Conservation (phyloP, 2,113 vertebrate species). For the Brevimyrus niger region DNA sequence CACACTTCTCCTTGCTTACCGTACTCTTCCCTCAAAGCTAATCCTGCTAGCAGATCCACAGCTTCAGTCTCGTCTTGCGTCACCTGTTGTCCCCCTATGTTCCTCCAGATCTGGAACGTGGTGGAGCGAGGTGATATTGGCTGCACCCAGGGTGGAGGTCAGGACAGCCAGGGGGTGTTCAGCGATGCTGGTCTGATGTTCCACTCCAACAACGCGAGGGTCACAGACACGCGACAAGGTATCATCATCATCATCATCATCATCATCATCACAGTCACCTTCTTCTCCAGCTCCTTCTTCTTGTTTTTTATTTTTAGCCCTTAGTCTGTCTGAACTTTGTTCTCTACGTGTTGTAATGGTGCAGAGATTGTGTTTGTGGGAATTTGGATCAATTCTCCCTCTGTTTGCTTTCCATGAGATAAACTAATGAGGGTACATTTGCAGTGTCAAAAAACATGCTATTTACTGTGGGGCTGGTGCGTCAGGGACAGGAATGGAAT, state of each 20-base stretch:
- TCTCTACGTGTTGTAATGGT: background rate
- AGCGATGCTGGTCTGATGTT: conserved; percentile 68
- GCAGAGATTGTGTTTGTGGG: background rate
- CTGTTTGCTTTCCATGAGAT: conserved; percentile 2
- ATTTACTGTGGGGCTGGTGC: background rate
- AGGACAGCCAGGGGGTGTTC: conserved; percentile 63
- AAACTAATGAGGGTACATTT: background rate
- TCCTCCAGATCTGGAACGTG: conserved; percentile 69
- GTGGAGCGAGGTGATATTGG: conserved; percentile 74
- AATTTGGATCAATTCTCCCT: background rate
- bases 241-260: conserved; percentile 10
- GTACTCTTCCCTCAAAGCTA: background rate
- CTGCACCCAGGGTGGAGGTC: conserved; percentile 70
- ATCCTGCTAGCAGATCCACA: background rate
- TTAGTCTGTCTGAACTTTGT: too few relatives aligned
- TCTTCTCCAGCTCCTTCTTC: background rate
- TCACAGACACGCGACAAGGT: conserved; percentile 52
- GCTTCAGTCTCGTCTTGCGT: background rate
- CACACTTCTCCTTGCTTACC: background rate
- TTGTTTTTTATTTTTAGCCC: background rate
- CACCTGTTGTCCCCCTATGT: background rate
- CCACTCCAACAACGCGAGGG: conserved; percentile 40
- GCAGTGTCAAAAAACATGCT: background rate
- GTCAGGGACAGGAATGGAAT: background rate
- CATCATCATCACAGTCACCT: background rate